Conservation (phyloP, 2,797 vertebrate species). For the Scyliorhinus canicula region DNA sequence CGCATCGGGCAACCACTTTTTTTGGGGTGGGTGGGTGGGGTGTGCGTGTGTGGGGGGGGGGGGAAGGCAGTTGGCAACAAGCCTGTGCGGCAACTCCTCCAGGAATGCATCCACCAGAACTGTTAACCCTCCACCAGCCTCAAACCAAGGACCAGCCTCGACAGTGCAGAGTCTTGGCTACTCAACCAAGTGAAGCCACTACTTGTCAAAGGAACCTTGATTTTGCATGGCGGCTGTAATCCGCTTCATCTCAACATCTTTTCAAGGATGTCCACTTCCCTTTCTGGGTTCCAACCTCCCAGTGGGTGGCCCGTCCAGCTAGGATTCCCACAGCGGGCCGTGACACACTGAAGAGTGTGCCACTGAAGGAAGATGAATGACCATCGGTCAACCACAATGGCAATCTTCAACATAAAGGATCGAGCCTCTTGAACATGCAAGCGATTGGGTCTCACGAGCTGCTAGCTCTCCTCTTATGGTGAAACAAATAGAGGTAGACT, state of each 20-base stretch:
- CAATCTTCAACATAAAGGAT: not conserved
- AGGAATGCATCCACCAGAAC: not conserved
- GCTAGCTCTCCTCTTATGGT: not conserved
- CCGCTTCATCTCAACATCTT: not conserved
- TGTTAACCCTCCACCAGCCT: not conserved
- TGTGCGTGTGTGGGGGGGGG: not conserved
- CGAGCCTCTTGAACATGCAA: not conserved
- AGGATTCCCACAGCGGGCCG: not conserved
- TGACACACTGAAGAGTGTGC: not conserved
- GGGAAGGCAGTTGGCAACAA: not conserved
- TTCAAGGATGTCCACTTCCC: not conserved
- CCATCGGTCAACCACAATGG: not conserved
- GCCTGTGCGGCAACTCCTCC: not conserved
- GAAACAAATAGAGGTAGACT: not conserved
- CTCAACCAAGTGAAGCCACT: not conserved
- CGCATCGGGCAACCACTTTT: not conserved
- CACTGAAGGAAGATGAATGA: not conserved
- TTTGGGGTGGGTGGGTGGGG: not conserved
- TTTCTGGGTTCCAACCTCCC: not conserved
- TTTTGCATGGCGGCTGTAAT: not conserved
- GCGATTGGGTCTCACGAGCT: not conserved
- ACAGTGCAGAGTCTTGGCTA: not conserved
- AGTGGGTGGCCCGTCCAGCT: too few species aligned
- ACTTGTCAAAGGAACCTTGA: not conserved
- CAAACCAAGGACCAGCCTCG: not conserved